phyloP scores from a whole-genome alignment of 2,797 vertebrate genomes.

The Acridotheres tristis region DNA sequence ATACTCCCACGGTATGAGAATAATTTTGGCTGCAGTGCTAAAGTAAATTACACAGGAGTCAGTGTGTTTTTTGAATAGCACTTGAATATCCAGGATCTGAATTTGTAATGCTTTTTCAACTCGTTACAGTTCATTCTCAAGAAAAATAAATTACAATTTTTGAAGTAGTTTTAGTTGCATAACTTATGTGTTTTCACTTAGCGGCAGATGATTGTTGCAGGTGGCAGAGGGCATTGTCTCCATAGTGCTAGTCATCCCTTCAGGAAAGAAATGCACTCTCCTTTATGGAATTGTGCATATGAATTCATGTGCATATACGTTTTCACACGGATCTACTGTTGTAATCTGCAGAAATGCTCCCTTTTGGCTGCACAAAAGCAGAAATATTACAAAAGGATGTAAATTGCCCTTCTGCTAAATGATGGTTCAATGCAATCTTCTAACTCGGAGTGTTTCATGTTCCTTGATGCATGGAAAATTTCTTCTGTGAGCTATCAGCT shows the following conservation, averaged over 20 bases:
- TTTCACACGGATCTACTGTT: not conserved
- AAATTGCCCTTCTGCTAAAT: not conserved
- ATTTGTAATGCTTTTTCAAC: not conserved
- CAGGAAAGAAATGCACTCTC: not conserved
- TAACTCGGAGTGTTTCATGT: not conserved
- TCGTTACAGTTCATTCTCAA: not conserved
- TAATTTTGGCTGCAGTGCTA: not conserved
- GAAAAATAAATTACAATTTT: not conserved
- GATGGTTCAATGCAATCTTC: not conserved
- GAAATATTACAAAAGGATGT: not conserved
- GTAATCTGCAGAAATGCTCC: not conserved
- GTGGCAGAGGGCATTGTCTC: not conserved
- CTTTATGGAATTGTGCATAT: not conserved
- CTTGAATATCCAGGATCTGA: not conserved
- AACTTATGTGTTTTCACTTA: not conserved
- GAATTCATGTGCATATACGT: not conserved
- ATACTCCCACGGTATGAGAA: not conserved
- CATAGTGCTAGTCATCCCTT: not conserved
- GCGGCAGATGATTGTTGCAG: not conserved
- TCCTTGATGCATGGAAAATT: not conserved
- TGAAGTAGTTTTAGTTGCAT: not conserved
- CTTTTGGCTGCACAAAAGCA: not conserved
- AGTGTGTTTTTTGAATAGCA: not conserved
- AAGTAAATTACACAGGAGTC: not conserved
- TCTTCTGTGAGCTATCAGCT: not conserved